These are phyloP conservation scores for Harmothoe impar DNA, from an alignment of 2,888 invertebrate genomes.

Conservation along the genomic window DNA sequence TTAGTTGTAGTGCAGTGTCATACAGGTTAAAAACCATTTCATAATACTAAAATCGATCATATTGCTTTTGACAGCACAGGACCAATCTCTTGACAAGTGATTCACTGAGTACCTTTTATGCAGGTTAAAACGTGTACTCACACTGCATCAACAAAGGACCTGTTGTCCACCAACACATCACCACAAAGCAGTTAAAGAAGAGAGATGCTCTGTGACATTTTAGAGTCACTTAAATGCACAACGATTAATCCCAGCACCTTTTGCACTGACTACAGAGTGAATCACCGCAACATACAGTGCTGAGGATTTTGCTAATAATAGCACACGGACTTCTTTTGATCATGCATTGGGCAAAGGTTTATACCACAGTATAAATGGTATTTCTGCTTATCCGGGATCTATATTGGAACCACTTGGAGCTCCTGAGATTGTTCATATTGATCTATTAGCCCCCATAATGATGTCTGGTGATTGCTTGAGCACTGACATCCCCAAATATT, in stretches of 20 bases:
- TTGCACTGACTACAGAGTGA: not conserved
- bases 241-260: not conserved
- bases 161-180: no score
- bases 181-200: no score
- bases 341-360: not conserved
- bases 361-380: not conserved
- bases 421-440: not conserved
- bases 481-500: not conserved
- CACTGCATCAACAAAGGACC: no score
- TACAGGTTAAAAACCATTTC: no score
- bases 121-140: no score
- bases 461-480: not conserved
- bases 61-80: no score
- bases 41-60: no score
- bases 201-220: constrained; percentile 13
- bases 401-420: not conserved
- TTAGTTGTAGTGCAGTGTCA: no score
- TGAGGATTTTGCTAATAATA: not conserved
- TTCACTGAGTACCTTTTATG: no score
- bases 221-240: not conserved
- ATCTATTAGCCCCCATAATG: not conserved
- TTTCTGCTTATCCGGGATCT: not conserved
- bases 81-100: no score
- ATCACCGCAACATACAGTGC: not conserved
- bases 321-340: not conserved